Evolutionary conservation across 1,140 invertebrate species (phyloP), one percentile per base, ranked within the genome.

Genomic region (Ceratitis capitata): DNA sequence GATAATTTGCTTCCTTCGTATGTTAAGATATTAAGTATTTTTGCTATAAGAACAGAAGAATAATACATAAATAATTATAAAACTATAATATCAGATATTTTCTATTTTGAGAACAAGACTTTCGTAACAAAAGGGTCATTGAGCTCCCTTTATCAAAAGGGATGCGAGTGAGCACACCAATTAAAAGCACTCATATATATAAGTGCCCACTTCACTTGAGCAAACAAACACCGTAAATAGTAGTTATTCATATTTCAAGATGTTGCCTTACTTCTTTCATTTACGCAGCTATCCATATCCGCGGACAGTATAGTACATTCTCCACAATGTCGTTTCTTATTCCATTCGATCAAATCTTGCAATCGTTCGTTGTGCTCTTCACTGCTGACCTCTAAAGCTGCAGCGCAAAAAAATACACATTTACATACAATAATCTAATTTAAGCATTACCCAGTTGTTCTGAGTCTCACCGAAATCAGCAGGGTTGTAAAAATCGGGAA

Each of bases 401-500:
- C 2, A 74, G 86, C 58, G 9, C 14, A 58, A 39, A 26, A 26
- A 14, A 23, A 12, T 83, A 35, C 6, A n/a, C 74, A 85, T 5
- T 32, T 45, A 64, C 35, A 35, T 47, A 74, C 9, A 84, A 26
- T 45, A 45, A 78, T 56, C 51, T 2, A 7, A 10, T 32, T 26
- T 10, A 26, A 51, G 10, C 16, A 14, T 35, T n/a, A 29, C 2
- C 1, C 1, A 35, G n/a, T 4, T n/a, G 2, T 19, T 69, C 45
- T 53, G 29, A 83, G 69, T 19, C 82, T 35, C 45, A 91, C 90
- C 90, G 86, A 94, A 96, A 91, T 96, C 95, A 0, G 94, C 94
- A 82, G 94, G 93, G 89, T 95, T 96, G 86, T 95, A 96, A 89
- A 94, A 95, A 61, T 93, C 92, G 1, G 95, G 95, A 87, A 94